Conservation (phyloP, 2,888 invertebrate genomes). For the Empis livida region DNA sequence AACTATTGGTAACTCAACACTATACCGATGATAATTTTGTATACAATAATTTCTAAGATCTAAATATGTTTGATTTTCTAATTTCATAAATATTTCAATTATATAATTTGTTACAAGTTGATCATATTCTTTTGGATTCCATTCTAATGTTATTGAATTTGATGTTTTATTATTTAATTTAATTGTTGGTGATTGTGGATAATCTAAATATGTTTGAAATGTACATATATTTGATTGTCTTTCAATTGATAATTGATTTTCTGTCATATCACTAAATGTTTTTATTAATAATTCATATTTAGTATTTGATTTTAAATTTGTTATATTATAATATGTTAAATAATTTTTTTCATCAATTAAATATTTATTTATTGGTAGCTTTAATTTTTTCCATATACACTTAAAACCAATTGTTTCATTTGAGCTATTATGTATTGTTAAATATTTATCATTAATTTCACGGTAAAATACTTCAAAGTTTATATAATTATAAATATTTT, state of each 20-base stretch:
- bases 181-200: conserved; percentile 35
- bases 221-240: not conserved
- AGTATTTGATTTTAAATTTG: conserved; percentile 48
- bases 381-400: conserved; percentile 22
- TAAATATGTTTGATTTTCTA: conserved; percentile 28
- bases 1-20: conserved; percentile 10
- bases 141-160: conserved; percentile 37
- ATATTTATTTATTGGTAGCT: conserved; percentile 21
- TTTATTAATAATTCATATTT: conserved; percentile 63
- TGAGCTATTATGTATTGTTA: not conserved
- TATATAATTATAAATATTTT: not conserved
- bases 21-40: conserved; percentile 13
- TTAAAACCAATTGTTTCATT: conserved; percentile 18
- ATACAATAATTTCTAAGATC: conserved; percentile 41
- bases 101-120: conserved; percentile 30
- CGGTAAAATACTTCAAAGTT: not conserved
- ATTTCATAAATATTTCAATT: conserved; percentile 27
- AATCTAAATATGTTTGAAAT: conserved; percentile 41
- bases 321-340: conserved; percentile 26
- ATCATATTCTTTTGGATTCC: conserved; percentile 34
- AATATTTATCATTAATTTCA: no score
- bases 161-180: conserved; percentile 23
- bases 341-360: conserved; percentile 18
- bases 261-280: conserved; percentile 42
- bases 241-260: conserved; percentile 35